Conservation (phyloP, 2,888 invertebrate species). For the Julus scandinavius region DNA sequence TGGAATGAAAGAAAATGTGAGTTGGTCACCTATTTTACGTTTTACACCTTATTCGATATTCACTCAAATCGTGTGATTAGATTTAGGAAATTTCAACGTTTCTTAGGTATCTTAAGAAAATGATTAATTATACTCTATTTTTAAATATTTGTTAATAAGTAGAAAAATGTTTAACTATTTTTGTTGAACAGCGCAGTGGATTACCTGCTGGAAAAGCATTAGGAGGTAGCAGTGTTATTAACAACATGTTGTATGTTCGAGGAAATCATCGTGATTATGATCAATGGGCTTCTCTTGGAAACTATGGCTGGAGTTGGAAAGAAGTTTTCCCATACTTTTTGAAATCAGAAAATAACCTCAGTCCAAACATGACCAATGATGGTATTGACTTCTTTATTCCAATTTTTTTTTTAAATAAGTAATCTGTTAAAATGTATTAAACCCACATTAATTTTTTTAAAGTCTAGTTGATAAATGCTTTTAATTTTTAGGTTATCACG, state of each 20-base stretch:
- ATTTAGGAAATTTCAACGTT: background rate
- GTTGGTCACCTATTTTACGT: background rate
- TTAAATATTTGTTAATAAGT: too few species aligned
- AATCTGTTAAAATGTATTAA: too few species aligned
- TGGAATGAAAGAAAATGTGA: background rate
- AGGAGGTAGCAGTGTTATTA: constrained; percentile 68
- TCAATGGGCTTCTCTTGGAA: constrained; percentile 66
- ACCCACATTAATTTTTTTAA: background rate
- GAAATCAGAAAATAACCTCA: constrained; percentile 65
- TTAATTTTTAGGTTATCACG: constrained; percentile 58
- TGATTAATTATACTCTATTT: background rate
- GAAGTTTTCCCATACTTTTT: constrained; percentile 68
- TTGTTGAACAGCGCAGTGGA: constrained; percentile 47
- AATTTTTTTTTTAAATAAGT: too few species aligned
- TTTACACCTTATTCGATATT: too few species aligned
- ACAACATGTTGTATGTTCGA: constrained; percentile 68
- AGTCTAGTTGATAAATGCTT: background rate
- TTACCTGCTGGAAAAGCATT: constrained; percentile 65
- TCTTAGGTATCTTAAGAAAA: background rate
- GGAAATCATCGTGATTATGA: constrained; percentile 68
- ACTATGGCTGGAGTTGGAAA: constrained; percentile 67
- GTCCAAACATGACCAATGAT: constrained; percentile 34
- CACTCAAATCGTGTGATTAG: too few species aligned
- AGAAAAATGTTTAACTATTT: background rate
- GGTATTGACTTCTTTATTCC: background rate